Base-by-base conservation (phyloP, 2,797 vertebrate species). In the Cossypha polioptera region DNA sequence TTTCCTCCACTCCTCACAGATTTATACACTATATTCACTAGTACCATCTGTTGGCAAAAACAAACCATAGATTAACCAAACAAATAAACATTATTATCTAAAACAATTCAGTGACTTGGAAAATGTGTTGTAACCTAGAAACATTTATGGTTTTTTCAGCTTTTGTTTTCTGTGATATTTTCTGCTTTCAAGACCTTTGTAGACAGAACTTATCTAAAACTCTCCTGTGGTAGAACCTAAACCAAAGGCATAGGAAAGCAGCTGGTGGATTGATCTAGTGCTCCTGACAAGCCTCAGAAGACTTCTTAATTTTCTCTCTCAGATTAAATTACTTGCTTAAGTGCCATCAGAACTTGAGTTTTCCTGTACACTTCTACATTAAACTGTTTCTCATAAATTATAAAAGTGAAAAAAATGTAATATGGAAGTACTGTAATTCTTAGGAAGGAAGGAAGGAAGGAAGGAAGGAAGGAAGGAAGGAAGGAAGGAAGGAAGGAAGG, bases 141-240 rank as follows among this genome's bases (percentile, higher is more conserved):
- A 73, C 0, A 17, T 54, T 33, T 16, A 45, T 3, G 4, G 0
- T 0, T 13, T 8, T n/a, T 75, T 67, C 13, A 33, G 5, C 9
- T 62, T 54, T 36, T 71, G 1, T 68, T 76, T 65, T 59, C 29
- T 38, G 19, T 43, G 6, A 35, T 68, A 76, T 76, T 80, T 4
- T 84, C 36, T 72, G 3, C 6, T 84, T 84, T 33, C 26, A 29
- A n/a, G n/a, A 9, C 9, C 50, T 69, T 3, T 28, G 33, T 21
- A 17, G 26, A 38, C 5, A 42, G 13, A 83, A n/a, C 9, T 72
- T 5, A 20, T 28, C 40, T 54, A 75, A 74, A 77, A 36, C 10
- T 62, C 18, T 21, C 4, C 8, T 72, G 7, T 13, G 24, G 12
- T 10, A 80, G 24, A 43, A 59, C 55, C 21, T 65, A 53, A 73